Base-by-base conservation (phyloP, 2,888 invertebrate species). In the Andricus curvator region DNA sequence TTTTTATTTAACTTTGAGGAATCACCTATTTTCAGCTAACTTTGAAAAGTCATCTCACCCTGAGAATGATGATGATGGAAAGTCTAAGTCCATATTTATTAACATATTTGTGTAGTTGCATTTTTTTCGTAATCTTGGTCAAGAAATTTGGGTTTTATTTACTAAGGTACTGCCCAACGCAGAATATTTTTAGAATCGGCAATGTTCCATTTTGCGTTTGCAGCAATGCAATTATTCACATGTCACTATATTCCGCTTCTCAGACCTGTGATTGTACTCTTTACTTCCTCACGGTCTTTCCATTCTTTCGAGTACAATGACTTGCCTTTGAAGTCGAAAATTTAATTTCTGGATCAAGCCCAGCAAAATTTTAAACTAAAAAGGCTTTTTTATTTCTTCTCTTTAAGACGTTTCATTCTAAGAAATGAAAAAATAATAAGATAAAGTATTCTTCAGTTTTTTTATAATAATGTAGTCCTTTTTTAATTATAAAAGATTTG, bases 121-220 rank as follows among this genome's bases (percentile, higher is more conserved):
- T 25, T 62, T n/a, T 13, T 62, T 33, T 56, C 33, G 11, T 56
- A 37, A 33, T 74, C 56, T 17, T 17, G 33, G 9, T 56, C 29
- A 56, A 62, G 13, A 22, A 15, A 29, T 37, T 4, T 1, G n/a
- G 20, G n/a, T 4, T 17, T 13, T 70, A 66, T 51, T 78, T 78
- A 66, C n/a, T 74, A 8, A 48, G 15, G 48, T 65, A 65, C 48
- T 70, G 70, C 29, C 20, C 20, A 51, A 70, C 29, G 29, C 15
- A 70, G 48, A 82, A 82, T 82, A 83, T 83, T 83, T 83, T 83
- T 83, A 82, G 82, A 82, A 82, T 80, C 79, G 83, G 78, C 82
- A 79, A 78, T 77, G 83, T 79, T 82, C 82, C 80, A 82, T 80
- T 33, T 80, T 76, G 44, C 33, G 56, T 81, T 77, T 80, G 78